Conservation (phyloP, 1,140 invertebrate species). For the Bombus waltoni region DNA sequence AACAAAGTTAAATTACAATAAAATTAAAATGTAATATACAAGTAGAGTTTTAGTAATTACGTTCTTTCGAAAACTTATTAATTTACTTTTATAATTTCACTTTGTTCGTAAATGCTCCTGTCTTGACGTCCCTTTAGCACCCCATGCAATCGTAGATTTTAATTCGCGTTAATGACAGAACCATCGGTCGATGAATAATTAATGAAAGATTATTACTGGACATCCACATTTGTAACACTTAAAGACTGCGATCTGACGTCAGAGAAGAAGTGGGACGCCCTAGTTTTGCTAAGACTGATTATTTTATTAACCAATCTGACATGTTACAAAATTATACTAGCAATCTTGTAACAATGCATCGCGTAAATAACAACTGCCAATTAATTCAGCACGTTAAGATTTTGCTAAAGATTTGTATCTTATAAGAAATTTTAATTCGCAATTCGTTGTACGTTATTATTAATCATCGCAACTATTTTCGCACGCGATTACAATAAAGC, state of each 20-base stretch:
- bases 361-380: neutral
- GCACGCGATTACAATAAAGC: no score
- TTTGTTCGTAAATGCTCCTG: no score
- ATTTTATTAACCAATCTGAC: slow-evolving; percentile 18
- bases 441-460: neutral
- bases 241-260: slow-evolving; percentile 9
- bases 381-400: neutral
- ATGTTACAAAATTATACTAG: neutral
- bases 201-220: slow-evolving; percentile 14
- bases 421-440: neutral
- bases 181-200: slow-evolving; percentile 1
- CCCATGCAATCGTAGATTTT: no score
- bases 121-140: neutral
- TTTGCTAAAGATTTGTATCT: neutral
- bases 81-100: neutral
- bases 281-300: neutral
- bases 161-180: neutral
- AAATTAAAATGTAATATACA: neutral
- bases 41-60: neutral
- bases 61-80: neutral
- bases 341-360: neutral
- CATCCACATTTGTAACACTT: neutral
- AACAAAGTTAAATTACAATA: neutral
- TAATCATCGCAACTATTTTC: neutral
- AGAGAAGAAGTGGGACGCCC: slow-evolving; percentile 3